Evolutionary conservation across 2,888 invertebrate genomes (phyloP), one percentile per base, ranked within the genome.

Genomic region (Brenthis hecate): DNA sequence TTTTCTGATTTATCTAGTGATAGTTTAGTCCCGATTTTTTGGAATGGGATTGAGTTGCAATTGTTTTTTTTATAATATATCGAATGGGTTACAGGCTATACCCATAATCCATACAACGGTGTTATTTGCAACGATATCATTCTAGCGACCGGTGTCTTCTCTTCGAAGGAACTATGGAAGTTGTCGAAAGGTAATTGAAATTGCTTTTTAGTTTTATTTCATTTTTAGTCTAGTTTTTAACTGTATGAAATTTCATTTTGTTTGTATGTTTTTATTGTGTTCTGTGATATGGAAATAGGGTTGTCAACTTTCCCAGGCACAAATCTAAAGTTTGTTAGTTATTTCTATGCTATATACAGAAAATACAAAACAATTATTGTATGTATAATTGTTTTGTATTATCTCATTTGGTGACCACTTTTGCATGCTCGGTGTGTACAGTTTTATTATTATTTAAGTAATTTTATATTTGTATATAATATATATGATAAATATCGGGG

Each of bases 71-170:
- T 72, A 70, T 71, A 76, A 74, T 77, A 77, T 80, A 77, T 82
- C 80, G 82, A 84, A 82, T 85, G 86, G 85, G 83, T 92, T 94
- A 88, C 95, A 96, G 96, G 96, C 92, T 96, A 96, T 94, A 95
- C 95, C 86, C 97, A 98, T 95, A 98, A 98, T 95, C 98, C 98
- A 87, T 98, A 98, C 95, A 98, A 98, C 94, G 98, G 98, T 89
- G 98, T 99, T 91, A 97, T 98, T 93, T 98, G 98, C 95, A 98
- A 98, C 95, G 98, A 99, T 95, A 99, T 99, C 93, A 99, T 99
- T 94, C 96, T 98, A 95, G 99, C 99, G 87, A 99, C 99, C 85
- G 99, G 99, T 89, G 99, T 99, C 92, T 99, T 99, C 96, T 98
- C 99, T 84, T 99, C 99, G 85, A 98, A 98, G 95, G 99, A 99